Percentiles rank a stretch among this genome's conserved stretches.
Evolutionary conservation across 1,140 invertebrate species (phyloP).

Genomic region (Philopotamus ludificatus): DNA sequence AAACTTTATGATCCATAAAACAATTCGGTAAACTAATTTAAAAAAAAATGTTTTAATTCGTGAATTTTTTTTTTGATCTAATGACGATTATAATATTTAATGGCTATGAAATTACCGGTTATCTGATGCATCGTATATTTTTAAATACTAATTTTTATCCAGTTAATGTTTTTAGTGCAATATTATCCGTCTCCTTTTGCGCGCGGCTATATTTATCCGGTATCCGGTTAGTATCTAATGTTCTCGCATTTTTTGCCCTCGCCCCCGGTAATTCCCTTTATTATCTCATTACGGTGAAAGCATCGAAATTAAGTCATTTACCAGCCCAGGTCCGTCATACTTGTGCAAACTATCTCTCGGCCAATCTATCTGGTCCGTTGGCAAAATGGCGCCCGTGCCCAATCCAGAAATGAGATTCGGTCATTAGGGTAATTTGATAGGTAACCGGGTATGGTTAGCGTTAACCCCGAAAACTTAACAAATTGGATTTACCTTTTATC

Average conservation of each 20-base stretch:
- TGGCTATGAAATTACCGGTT: too few species aligned
- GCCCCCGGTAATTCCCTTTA: too few species aligned
- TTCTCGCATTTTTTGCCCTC: too few species aligned
- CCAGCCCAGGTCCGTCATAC: background rate
- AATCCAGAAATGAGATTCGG: slow-evolving; percentile 31
- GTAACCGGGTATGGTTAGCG: slow-evolving; percentile 30
- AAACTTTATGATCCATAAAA: too few species aligned
- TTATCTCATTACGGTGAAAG: background rate
- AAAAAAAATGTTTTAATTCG: too few species aligned
- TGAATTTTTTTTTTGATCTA: too few species aligned
- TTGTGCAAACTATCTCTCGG: background rate
- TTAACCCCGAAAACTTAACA: slow-evolving; percentile 33
- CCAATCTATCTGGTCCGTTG: background rate
- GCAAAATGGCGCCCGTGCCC: slow-evolving; percentile 14
- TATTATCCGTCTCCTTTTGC: too few species aligned
- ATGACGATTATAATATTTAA: too few species aligned
- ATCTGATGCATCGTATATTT: too few species aligned
- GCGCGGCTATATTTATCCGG: background rate
- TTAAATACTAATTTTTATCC: too few species aligned
- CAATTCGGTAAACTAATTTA: too few species aligned
- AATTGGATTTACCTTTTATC: slow-evolving; percentile 39
- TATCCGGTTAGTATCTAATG: background rate
- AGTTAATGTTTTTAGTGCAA: too few species aligned
- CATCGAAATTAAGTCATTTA: background rate
- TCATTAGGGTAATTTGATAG: slow-evolving; percentile 41